These are phyloP conservation scores for Trissolcus basalis DNA, from an alignment of 1,140 invertebrate genomes.

Conservation along the genomic window DNA sequence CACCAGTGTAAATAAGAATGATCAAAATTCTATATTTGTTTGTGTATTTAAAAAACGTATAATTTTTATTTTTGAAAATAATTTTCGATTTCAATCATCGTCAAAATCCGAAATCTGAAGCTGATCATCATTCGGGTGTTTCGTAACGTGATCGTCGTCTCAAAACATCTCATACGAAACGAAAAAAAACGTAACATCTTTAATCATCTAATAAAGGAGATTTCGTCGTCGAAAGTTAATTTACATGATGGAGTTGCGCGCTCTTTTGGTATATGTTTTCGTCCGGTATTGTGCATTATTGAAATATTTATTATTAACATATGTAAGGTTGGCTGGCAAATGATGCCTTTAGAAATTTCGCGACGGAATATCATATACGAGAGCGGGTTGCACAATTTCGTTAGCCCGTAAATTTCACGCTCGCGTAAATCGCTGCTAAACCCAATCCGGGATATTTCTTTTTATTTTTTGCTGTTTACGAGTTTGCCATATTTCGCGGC, in stretches of 20 bases:
- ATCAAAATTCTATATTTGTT: too few species aligned
- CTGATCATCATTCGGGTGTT: too few species aligned
- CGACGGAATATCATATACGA: slow-evolving; percentile 27
- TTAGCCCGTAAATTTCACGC: slow-evolving; percentile 31
- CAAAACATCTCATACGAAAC: too few species aligned
- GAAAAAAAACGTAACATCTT: too few species aligned
- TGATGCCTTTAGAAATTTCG: slow-evolving; percentile 25
- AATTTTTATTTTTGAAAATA: too few species aligned
- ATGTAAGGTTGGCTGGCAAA: slow-evolving; percentile 28
- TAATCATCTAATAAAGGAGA: slow-evolving; percentile 23
- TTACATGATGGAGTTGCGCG: slow-evolving; percentile 21
- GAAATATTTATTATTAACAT: slow-evolving; percentile 34
- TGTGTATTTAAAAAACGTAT: too few species aligned
- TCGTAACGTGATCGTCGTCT: too few species aligned
- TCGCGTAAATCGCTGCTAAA: slow-evolving; percentile 20
- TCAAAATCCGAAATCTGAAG: not conserved
- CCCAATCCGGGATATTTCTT: slow-evolving; percentile 28
- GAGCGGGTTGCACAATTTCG: slow-evolving; percentile 47
- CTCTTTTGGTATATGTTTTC: slow-evolving; percentile 15
- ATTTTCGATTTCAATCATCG: too few species aligned
- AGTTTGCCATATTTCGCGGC: not conserved
- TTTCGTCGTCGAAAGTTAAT: slow-evolving; percentile 44
- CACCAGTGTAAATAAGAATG: too few species aligned
- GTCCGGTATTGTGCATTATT: slow-evolving; percentile 32
- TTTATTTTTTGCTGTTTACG: slow-evolving; percentile 17